Conservation (phyloP, 2,888 invertebrate genomes). For the Acleris holmiana region DNA sequence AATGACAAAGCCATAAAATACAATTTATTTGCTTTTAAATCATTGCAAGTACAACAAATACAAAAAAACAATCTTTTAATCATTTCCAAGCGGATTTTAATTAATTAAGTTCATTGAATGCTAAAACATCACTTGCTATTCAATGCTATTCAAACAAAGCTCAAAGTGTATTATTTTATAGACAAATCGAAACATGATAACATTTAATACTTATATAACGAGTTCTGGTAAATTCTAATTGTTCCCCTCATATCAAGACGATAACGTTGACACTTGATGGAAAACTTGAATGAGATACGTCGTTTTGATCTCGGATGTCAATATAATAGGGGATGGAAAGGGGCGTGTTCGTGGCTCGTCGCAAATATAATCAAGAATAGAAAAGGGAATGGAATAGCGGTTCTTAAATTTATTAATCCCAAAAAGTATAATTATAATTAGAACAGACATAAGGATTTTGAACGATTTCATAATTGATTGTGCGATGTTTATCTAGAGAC, state of each 20-base stretch:
- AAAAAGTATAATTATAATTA: too few species aligned
- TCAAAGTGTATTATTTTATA: constrained; percentile 83
- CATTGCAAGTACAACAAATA: not conserved
- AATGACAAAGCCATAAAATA: too few species aligned
- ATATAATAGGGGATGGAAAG: constrained; percentile 81
- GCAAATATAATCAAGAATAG: constrained; percentile 81
- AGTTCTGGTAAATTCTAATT: constrained; percentile 33
- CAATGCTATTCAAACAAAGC: constrained; percentile 79
- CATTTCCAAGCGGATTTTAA: constrained; percentile 69
- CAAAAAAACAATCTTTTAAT: constrained; percentile 51
- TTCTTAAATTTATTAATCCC: not conserved
- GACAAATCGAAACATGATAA: constrained; percentile 71
- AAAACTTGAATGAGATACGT: constrained; percentile 47
- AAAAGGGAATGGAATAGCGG: constrained; percentile 28
- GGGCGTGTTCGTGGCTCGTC: constrained; percentile 78
- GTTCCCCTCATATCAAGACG: constrained; percentile 1
- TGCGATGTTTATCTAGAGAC: too few species aligned
- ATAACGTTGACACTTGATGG: constrained; percentile 49
- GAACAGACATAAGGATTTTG: too few species aligned
- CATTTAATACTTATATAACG: constrained; percentile 62
- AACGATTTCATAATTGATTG: too few species aligned
- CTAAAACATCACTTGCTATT: constrained; percentile 79
- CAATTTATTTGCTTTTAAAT: too few species aligned
- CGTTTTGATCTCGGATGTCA: constrained; percentile 52
- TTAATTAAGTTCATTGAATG: constrained; percentile 79